Evolutionary conservation across 2,888 invertebrate species (phyloP).

Genomic region (Crepidodera aurea): DNA sequence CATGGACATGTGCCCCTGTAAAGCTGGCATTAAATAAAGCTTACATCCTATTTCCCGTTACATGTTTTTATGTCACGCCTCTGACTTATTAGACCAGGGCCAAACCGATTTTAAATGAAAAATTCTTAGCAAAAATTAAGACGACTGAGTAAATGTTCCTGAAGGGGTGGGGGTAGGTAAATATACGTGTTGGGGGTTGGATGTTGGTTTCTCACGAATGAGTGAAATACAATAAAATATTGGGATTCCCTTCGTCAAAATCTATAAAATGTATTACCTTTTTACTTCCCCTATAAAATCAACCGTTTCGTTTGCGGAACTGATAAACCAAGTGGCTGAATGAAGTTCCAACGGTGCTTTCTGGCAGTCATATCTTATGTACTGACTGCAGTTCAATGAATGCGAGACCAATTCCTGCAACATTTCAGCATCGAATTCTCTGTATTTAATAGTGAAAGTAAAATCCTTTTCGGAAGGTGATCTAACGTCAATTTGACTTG

Average conservation of each 20-base stretch:
- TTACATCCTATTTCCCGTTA: slow-evolving; percentile 22
- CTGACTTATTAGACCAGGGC: too few relatives aligned
- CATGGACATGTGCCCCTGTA: slow-evolving; percentile 77
- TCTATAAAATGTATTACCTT: too few relatives aligned
- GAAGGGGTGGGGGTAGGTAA: too few relatives aligned
- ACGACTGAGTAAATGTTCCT: too few relatives aligned
- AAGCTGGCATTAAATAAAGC: slow-evolving; percentile 40
- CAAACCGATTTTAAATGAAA: too few relatives aligned
- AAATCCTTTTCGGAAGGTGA: slow-evolving; percentile 82
- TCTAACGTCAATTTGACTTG: slow-evolving; percentile 88
- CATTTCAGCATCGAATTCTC: slow-evolving; percentile 92
- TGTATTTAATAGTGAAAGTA: slow-evolving; percentile 84
- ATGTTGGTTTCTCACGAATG: too few relatives aligned
- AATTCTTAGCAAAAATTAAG: too few relatives aligned
- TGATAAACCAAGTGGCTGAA: slow-evolving; percentile 88
- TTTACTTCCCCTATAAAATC: slow-evolving; percentile 84
- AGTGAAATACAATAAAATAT: too few relatives aligned
- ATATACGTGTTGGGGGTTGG: too few relatives aligned
- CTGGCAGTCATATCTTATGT: slow-evolving; percentile 89
- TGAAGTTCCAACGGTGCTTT: slow-evolving; percentile 87
- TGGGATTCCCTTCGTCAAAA: too few relatives aligned
- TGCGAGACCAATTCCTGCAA: slow-evolving; percentile 88
- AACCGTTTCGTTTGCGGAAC: slow-evolving; percentile 81
- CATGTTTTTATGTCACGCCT: too few relatives aligned
- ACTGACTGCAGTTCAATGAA: slow-evolving; percentile 87